Percentiles rank a stretch among this genome's conserved stretches.
Conservation (phyloP, 2,113 vertebrate species). For the Paracanthobrama guichenoti region DNA sequence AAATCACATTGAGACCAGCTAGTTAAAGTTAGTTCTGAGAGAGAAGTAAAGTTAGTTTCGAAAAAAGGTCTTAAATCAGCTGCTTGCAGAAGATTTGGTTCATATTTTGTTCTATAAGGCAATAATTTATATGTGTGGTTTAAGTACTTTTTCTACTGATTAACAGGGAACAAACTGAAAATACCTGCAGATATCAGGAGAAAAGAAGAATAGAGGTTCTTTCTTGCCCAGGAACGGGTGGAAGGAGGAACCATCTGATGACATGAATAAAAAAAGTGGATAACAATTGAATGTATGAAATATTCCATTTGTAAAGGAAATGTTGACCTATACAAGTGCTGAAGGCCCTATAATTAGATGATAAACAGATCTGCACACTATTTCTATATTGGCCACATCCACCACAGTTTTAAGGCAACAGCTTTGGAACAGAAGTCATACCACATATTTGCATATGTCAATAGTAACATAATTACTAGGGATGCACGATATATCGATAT, state of each 20-base stretch:
- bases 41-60: background rate
- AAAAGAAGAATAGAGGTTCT: constrained; percentile 82
- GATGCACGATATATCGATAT: no score
- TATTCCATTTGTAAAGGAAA: background rate
- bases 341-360: background rate
- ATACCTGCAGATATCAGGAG: constrained; percentile 95
- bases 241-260: constrained; percentile 88
- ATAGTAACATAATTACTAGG: background rate
- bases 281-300: background rate
- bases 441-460: background rate
- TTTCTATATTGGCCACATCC: background rate
- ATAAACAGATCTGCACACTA: background rate
- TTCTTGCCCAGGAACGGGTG: constrained; percentile 83
- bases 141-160: background rate
- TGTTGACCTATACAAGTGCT: background rate
- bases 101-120: background rate
- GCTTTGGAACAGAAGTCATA: background rate
- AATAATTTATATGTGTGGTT: background rate
- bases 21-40: background rate
- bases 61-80: no score
- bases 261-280: constrained; percentile 17
- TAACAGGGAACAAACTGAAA: background rate
- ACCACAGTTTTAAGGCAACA: background rate
- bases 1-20: background rate
- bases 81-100: background rate